Evolutionary conservation across 2,888 invertebrate species (phyloP), one percentile per base, ranked within the genome.

Genomic region (Fissipunctia ypsillon): DNA sequence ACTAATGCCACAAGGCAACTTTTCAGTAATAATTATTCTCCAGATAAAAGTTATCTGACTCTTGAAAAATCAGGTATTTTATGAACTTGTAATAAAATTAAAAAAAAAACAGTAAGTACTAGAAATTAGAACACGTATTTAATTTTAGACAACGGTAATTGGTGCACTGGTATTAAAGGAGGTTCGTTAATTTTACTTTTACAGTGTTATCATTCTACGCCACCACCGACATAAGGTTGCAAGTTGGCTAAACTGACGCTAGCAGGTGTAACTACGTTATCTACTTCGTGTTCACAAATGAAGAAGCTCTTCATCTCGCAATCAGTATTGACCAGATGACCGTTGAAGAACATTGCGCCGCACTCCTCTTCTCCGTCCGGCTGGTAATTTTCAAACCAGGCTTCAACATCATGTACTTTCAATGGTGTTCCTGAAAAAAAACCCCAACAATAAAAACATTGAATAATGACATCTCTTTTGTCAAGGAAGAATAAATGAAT

Each of bases 271-370:
- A 6, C 1, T 0, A 14, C 3, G 6, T 38, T 10, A 1, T 61
- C 35, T 19, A 68, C 61, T 31, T 93, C 93, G 69, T 92, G 93
- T 86, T 95, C 95, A 73, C 95, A 95, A 56, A 95, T 93, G 73
- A 93, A 95, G 86, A 93, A 92, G 76, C 91, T 88, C n/a, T 84
- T 89, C 1, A 78, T 84, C 0, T 84, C 76, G 60, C 95, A 95
- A 25, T 84, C 83, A 14, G 93, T 87, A 75, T 93, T 93, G 70
- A 94, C 93, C 0, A 94, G 87, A 0, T 86, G 81, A 4, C 94
- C 94, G 45, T 89, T 88, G 86, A 90, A 93, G 83, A 93, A 94
- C 93, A 95, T 94, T 3, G 93, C 90, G 2, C 95, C 73, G 16
- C 73, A 73, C 14, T 73, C 75, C 0, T 12, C 73, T 10, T 73